Conservation (phyloP, 1,140 invertebrate species). For the Maniola jurtina region DNA sequence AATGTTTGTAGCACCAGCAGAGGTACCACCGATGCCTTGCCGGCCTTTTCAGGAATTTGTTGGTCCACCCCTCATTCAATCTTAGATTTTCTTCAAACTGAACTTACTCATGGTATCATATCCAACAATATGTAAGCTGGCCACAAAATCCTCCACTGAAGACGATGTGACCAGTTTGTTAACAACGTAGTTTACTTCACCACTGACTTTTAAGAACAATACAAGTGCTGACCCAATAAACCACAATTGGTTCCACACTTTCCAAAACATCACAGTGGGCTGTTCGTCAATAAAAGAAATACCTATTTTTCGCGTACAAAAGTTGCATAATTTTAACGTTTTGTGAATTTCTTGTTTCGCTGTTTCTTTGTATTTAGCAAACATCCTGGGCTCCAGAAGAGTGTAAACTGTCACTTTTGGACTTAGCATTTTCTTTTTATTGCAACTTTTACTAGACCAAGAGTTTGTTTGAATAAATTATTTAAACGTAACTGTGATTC, state of each 20-base stretch:
- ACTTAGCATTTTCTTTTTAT: background rate
- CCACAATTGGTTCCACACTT: slow-evolving; percentile 32
- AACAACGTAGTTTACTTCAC: slow-evolving; percentile 48
- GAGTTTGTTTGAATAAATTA: slow-evolving; percentile 13
- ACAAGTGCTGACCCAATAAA: slow-evolving; percentile 42
- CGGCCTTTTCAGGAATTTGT: too few species aligned
- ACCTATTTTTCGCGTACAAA: slow-evolving; percentile 51
- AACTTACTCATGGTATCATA: slow-evolving; percentile 62
- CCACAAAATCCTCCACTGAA: slow-evolving; percentile 53
- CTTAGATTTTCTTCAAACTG: background rate
- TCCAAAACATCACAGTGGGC: slow-evolving; percentile 34
- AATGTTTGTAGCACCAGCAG: too few species aligned
- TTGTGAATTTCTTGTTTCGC: slow-evolving; percentile 51
- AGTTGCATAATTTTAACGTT: slow-evolving; percentile 51
- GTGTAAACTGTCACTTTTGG: background rate
- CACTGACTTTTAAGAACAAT: slow-evolving; percentile 43
- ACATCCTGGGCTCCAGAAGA: slow-evolving; percentile 23
- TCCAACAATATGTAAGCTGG: slow-evolving; percentile 56
- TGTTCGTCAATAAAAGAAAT: slow-evolving; percentile 49
- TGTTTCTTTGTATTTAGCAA: slow-evolving; percentile 17
- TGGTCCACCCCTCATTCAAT: too few species aligned
- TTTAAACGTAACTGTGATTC: slow-evolving; percentile 17
- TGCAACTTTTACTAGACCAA: background rate
- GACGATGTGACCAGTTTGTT: slow-evolving; percentile 42
- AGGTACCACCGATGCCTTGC: too few species aligned